Evolutionary conservation across 2,797 vertebrate species (phyloP).

Genomic region (Pangasius krempfi): DNA sequence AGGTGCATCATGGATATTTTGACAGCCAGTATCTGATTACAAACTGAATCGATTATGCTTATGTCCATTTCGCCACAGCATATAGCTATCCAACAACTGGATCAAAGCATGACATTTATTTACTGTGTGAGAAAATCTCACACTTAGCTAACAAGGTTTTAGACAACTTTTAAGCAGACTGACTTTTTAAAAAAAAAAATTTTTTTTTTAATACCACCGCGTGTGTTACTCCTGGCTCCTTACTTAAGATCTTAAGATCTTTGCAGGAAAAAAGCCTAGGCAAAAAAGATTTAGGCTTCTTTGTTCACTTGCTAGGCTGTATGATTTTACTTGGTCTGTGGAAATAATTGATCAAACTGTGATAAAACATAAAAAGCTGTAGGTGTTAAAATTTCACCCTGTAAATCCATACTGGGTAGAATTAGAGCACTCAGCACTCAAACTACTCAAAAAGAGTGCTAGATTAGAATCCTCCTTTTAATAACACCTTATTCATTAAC

Average conservation of each 20-base stretch:
- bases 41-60: neutral
- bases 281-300: neutral
- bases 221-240: neutral
- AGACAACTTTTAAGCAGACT: neutral
- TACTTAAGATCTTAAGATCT: neutral
- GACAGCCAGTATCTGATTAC: neutral
- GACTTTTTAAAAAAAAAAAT: neutral
- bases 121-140: neutral
- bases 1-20: neutral
- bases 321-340: conserved; percentile 1
- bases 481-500: conserved; percentile 21
- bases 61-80: neutral
- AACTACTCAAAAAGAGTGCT: neutral
- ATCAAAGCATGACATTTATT: neutral
- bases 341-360: neutral
- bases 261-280: neutral
- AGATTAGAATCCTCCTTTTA: neutral
- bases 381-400: neutral
- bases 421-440: neutral
- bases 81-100: neutral
- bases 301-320: too few relatives aligned
- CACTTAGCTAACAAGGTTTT: neutral
- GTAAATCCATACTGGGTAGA: neutral
- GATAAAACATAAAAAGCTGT: neutral
- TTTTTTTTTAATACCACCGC: neutral